These are phyloP conservation scores for Himalopsyche phryganea DNA, from an alignment of 1,140 invertebrate genomes.

Conservation along the genomic window DNA sequence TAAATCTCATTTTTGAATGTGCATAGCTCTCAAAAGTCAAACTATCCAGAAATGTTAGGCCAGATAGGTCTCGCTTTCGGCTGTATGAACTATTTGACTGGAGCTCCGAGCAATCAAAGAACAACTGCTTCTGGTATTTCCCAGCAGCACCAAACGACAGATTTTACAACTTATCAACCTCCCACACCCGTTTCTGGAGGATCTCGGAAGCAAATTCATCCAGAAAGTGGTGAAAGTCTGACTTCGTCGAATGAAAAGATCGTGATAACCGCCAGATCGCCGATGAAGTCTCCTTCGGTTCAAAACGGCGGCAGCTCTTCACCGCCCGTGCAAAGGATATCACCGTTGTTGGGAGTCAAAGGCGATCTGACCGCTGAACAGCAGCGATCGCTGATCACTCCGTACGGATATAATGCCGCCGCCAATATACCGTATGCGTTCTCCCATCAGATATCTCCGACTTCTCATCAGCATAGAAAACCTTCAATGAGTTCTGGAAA, in stretches of 20 bases:
- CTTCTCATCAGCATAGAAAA: slow-evolving; percentile 2
- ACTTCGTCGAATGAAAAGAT: slow-evolving; percentile 41
- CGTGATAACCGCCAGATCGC: slow-evolving; percentile 38
- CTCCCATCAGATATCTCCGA: slow-evolving; percentile 39
- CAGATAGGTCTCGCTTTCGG: slow-evolving; percentile 52
- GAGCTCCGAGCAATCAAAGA: slow-evolving; percentile 34
- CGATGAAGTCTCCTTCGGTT: slow-evolving; percentile 42
- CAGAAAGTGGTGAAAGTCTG: slow-evolving; percentile 38
- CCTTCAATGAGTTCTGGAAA: background rate
- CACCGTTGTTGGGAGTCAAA: slow-evolving; percentile 40
- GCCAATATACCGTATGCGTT: slow-evolving; percentile 50
- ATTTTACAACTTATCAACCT: slow-evolving; percentile 25
- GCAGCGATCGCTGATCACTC: slow-evolving; percentile 36
- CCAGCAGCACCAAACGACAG: slow-evolving; percentile 28
- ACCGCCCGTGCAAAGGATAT: slow-evolving; percentile 38
- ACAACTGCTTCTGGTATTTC: background rate
- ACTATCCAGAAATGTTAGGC: slow-evolving; percentile 53
- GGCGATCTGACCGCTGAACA: slow-evolving; percentile 41
- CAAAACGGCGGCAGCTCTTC: slow-evolving; percentile 32
- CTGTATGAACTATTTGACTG: slow-evolving; percentile 50
- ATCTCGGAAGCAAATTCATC: slow-evolving; percentile 44
- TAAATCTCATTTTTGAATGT: background rate
- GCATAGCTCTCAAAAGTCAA: slow-evolving; percentile 49
- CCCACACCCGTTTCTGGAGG: slow-evolving; percentile 32
- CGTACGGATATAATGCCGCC: slow-evolving; percentile 46